phyloP scores from a whole-genome alignment of 2,113 vertebrate genomes.

The Pteropus alecto region DNA sequence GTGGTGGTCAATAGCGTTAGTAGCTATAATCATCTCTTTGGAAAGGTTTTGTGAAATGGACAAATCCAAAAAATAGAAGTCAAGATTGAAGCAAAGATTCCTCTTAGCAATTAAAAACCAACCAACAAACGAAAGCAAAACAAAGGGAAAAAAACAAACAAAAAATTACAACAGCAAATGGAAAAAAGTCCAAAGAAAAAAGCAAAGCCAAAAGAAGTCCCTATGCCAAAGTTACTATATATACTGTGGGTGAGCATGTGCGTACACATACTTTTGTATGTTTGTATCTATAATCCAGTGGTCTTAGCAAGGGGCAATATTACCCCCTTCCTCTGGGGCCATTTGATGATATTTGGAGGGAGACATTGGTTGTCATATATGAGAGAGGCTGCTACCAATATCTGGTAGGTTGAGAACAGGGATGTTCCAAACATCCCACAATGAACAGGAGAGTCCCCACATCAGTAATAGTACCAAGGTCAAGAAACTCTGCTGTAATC shows the following conservation, averaged over 20 bases:
- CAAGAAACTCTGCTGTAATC: background rate
- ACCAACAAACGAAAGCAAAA: background rate
- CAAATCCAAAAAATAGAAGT: background rate
- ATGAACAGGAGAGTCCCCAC: background rate
- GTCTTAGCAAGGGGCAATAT: background rate
- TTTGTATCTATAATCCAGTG: background rate
- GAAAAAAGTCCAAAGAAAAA: background rate
- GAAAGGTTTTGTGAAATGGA: conserved; percentile 11
- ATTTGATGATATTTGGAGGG: background rate
- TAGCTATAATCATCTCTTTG: background rate
- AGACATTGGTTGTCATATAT: background rate
- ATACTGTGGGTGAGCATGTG: background rate
- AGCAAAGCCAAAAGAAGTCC: background rate
- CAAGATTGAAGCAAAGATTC: background rate
- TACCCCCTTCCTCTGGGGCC: too few relatives aligned
- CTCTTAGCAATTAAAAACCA: conserved; percentile 19
- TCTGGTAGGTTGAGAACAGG: background rate
- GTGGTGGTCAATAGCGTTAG: background rate
- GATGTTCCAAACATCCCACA: background rate
- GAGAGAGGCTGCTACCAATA: background rate
- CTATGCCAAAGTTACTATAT: background rate
- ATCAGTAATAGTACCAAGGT: too few relatives aligned
- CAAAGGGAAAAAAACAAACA: background rate
- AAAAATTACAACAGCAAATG: background rate
- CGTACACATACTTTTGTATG: accelerated